Percentiles rank a stretch among this genome's conserved stretches.
These are phyloP conservation scores for Taurulus bubalis DNA, from an alignment of 2,113 vertebrate species.

Conservation along the genomic window DNA sequence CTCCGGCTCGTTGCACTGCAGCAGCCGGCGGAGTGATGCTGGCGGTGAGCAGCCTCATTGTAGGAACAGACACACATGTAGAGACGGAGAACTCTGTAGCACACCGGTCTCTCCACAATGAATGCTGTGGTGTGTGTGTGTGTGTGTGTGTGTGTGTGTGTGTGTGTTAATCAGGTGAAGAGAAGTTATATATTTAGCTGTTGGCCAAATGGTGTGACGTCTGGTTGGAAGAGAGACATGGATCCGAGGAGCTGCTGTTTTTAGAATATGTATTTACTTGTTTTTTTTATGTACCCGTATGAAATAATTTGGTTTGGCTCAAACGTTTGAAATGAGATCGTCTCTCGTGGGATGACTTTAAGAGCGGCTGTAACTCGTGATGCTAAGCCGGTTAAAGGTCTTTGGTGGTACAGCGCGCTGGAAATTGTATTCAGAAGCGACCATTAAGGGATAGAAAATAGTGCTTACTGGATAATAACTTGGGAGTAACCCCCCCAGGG, in stretches of 20 bases:
- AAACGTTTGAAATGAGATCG: background rate
- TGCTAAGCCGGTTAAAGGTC: background rate
- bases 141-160: background rate
- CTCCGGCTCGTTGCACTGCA: no score
- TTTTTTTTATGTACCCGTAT: background rate
- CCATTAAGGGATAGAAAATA: background rate
- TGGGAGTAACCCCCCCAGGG: no score
- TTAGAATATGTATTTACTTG: background rate
- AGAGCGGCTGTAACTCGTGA: background rate
- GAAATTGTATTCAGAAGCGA: background rate
- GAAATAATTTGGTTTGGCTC: background rate
- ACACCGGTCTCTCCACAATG: no score
- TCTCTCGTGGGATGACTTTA: background rate
- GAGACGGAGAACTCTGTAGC: no score
- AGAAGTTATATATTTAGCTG: slow-evolving; percentile 1
- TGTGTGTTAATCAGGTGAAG: background rate
- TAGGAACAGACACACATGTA: no score
- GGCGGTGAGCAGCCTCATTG: no score
- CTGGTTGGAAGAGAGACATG: background rate
- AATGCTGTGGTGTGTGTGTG: background rate
- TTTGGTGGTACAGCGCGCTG: background rate
- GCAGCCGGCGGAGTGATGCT: background rate
- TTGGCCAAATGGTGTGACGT: background rate
- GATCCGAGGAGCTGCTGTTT: background rate
- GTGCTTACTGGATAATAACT: background rate